These are phyloP conservation scores for Antechinus stuartii DNA, from an alignment of 2,113 vertebrate genomes.

Conservation along the genomic window DNA sequence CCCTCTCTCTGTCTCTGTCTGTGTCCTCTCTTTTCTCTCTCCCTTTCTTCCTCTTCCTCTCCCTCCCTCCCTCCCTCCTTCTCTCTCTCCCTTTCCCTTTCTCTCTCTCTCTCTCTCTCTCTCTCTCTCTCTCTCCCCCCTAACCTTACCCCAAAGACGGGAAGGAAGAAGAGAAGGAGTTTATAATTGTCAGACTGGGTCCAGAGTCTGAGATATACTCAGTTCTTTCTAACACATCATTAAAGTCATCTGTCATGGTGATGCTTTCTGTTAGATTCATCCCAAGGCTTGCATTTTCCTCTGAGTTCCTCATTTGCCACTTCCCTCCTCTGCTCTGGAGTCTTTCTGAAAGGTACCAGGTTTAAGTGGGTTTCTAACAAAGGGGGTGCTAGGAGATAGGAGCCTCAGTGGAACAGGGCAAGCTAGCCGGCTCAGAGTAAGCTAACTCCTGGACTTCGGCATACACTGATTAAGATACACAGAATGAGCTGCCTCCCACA, in stretches of 20 bases:
- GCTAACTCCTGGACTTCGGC: neutral
- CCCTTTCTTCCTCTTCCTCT: too few species aligned
- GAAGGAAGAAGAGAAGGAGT: neutral
- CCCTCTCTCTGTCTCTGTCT: too few species aligned
- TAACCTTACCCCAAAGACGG: neutral
- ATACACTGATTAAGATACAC: neutral
- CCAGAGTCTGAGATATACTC: neutral
- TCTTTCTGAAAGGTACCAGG: neutral
- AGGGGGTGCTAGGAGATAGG: neutral
- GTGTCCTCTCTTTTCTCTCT: too few species aligned
- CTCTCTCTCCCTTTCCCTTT: too few species aligned
- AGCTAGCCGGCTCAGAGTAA: neutral
- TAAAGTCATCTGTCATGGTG: neutral
- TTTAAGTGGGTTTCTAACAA: neutral
- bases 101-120: neutral
- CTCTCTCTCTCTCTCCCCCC: too few species aligned
- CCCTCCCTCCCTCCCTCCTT: too few species aligned
- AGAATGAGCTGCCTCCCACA: slow-evolving; percentile 1
- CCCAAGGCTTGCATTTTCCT: neutral
- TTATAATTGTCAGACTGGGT: neutral
- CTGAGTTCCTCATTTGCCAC: neutral
- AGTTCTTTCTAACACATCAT: neutral
- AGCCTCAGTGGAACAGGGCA: neutral
- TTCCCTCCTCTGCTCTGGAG: neutral
- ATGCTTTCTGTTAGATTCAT: neutral